Conservation (phyloP, 2,113 vertebrate genomes). For the Aspiorhynchus laticeps region DNA sequence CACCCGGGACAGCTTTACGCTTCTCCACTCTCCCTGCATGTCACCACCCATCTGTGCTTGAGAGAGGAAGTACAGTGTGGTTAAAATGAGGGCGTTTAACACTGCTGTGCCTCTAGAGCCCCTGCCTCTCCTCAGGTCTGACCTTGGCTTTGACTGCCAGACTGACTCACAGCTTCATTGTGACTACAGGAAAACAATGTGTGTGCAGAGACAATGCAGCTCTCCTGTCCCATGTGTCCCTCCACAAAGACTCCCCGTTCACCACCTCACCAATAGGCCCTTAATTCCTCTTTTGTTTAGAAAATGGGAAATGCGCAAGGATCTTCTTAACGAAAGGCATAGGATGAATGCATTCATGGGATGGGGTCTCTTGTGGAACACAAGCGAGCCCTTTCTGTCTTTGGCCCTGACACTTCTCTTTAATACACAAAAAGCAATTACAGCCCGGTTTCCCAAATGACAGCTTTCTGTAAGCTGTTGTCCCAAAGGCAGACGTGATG, state of each 20-base stretch:
- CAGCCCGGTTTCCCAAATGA: constrained; percentile 20
- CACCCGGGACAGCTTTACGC: not conserved
- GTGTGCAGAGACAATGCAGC: constrained; percentile 30
- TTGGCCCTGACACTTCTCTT: constrained; percentile 27
- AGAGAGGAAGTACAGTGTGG: constrained; percentile 31
- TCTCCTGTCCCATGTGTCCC: constrained; percentile 16
- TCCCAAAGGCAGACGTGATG: constrained; percentile 32
- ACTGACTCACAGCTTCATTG: constrained; percentile 12
- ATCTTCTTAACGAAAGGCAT: constrained; percentile 27
- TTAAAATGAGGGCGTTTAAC: constrained; percentile 40
- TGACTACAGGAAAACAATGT: constrained; percentile 36
- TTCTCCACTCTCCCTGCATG: constrained; percentile 5
- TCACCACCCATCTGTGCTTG: constrained; percentile 27
- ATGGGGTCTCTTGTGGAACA: constrained; percentile 34
- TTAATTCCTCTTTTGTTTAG: constrained; percentile 53
- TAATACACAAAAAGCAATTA: constrained; percentile 48
- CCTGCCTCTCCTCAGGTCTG: constrained; percentile 34
- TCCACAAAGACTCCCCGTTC: constrained; percentile 27
- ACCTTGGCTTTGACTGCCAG: constrained; percentile 39
- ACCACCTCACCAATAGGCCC: constrained; percentile 34
- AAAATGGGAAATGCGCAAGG: constrained; percentile 41
- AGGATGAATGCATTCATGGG: constrained; percentile 45
- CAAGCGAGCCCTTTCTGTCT: constrained; percentile 32
- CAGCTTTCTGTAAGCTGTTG: constrained; percentile 27
- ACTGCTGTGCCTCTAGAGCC: constrained; percentile 1